phyloP scores from a whole-genome alignment of 2,797 vertebrate genomes.

The Crocidura indochinensis region DNA sequence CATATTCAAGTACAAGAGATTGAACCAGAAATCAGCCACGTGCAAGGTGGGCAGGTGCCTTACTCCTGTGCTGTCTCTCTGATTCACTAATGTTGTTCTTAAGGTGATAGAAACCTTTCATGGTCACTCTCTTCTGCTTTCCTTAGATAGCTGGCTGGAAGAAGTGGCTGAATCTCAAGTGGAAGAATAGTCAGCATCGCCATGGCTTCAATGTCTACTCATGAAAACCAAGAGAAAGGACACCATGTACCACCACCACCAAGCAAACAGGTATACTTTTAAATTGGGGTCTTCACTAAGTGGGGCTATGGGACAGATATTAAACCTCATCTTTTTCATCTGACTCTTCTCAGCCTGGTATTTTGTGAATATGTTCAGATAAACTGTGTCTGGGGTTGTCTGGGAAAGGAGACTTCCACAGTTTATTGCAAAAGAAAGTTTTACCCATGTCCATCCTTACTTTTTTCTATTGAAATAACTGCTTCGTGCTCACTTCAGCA shows the following conservation, averaged over 20 bases:
- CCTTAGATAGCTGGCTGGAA: not conserved
- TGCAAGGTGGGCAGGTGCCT: not conserved
- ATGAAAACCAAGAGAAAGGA: slow-evolving; percentile 74
- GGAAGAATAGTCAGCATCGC: not conserved
- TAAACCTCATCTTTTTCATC: not conserved
- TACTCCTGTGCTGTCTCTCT: no score
- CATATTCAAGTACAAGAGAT: no score
- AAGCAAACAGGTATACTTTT: slow-evolving; percentile 78
- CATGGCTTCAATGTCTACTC: slow-evolving; percentile 80
- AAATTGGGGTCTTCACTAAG: not conserved
- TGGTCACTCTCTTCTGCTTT: slow-evolving; percentile 36
- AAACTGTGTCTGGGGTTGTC: not conserved
- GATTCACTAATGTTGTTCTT: not conserved
- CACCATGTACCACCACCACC: slow-evolving; percentile 63
- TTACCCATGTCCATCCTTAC: not conserved
- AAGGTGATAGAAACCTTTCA: not conserved
- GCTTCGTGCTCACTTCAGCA: no score
- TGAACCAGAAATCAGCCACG: not conserved
- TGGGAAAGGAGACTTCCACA: slow-evolving; percentile 25
- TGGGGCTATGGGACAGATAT: not conserved
- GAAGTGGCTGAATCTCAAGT: not conserved
- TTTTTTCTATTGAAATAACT: slow-evolving; percentile 31
- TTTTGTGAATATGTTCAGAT: not conserved
- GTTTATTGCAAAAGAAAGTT: slow-evolving; percentile 16
- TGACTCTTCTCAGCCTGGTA: not conserved